Base-by-base conservation (phyloP, 2,797 vertebrate genomes). In the Champsocephalus gunnari region DNA sequence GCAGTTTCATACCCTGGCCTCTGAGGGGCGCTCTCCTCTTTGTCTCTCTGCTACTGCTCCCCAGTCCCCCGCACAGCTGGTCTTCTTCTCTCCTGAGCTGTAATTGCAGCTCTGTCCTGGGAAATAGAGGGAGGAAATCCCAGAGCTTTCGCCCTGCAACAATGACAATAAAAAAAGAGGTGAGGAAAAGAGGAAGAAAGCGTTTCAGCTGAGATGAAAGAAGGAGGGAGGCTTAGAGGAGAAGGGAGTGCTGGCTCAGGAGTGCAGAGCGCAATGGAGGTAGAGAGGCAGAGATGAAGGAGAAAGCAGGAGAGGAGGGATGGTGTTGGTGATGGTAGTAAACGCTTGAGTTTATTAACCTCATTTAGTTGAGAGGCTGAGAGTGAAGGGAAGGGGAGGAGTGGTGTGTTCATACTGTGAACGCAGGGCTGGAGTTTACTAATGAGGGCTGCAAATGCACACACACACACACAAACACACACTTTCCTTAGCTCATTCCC, bases 341-440 rank as follows among this genome's bases (percentile, higher is more conserved):
- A 97, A 97, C 94, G 94, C 93, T 96, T 91, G 92, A 95, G 95
- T 81, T 97, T 97, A 97, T 96, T 97, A 96, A 97, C 95, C 91
- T 96, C 93, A 94, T 93, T 92, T 95, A 95, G 94, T 91, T 92
- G 94, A 85, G 86, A 89, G 89, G 93, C 92, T 93, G 85, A 91
- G 92, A 86, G 92, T 89, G 93, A 91, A 89, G 92, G 86, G 94
- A 93, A 92, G 89, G 79, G 93, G 92, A 89, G 94, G 94, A 94
- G 92, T 21, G 91, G 92, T 85, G 94, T 93, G 95, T 96, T 95
- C 95, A 96, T 96, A 95, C 87, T 88, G 88, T 91, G 78, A 94
- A 81, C 48, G 88, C 79, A 89, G 92, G 92, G 94, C 91, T 95
- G 88, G 89, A 92, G 91, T 93, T 86, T 88, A 88, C 96, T 97